A percentile compares a stretch with the other conserved stretches of the same genome.
These are phyloP conservation scores for Ectropis crepuscularia DNA, from an alignment of 2,888 invertebrate genomes.

Conservation along the genomic window DNA sequence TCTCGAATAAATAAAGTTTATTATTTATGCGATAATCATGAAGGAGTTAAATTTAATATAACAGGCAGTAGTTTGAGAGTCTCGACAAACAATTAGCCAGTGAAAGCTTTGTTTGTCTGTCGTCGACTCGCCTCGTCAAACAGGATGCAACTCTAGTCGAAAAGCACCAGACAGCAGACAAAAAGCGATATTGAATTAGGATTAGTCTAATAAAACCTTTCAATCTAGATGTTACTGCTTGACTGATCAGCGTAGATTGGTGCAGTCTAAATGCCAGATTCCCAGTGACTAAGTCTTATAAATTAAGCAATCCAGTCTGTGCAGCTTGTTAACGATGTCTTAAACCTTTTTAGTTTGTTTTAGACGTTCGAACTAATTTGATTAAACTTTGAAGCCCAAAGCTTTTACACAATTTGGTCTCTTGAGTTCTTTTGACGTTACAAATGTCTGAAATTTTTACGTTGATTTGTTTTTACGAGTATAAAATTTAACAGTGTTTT, in stretches of 20 bases:
- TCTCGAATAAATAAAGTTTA: too few relatives aligned
- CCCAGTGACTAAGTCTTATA: constrained; percentile 71
- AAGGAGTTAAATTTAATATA: neutral
- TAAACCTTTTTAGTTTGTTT: constrained; percentile 23
- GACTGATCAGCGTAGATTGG: constrained; percentile 77
- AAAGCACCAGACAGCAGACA: constrained; percentile 61
- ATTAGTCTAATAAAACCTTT: constrained; percentile 79
- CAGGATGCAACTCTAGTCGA: constrained; percentile 54
- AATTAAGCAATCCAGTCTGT: constrained; percentile 42
- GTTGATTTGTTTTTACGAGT: too few relatives aligned
- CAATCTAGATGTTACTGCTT: constrained; percentile 80
- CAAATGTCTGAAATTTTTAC: too few relatives aligned
- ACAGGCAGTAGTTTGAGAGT: constrained; percentile 25
- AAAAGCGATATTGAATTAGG: constrained; percentile 79
- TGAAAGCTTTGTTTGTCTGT: constrained; percentile 71
- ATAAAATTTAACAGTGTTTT: too few relatives aligned
- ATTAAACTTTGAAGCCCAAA: too few relatives aligned
- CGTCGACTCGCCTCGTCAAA: constrained; percentile 59
- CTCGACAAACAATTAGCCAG: constrained; percentile 64
- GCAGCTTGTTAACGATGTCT: constrained; percentile 34
- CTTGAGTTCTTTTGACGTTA: too few relatives aligned
- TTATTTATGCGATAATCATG: too few relatives aligned
- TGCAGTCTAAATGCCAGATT: constrained; percentile 79
- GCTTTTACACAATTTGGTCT: too few relatives aligned
- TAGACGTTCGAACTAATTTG: too few relatives aligned